Evolutionary conservation across 2,888 invertebrate genomes (phyloP).

Genomic region (Hetaerina titia): DNA sequence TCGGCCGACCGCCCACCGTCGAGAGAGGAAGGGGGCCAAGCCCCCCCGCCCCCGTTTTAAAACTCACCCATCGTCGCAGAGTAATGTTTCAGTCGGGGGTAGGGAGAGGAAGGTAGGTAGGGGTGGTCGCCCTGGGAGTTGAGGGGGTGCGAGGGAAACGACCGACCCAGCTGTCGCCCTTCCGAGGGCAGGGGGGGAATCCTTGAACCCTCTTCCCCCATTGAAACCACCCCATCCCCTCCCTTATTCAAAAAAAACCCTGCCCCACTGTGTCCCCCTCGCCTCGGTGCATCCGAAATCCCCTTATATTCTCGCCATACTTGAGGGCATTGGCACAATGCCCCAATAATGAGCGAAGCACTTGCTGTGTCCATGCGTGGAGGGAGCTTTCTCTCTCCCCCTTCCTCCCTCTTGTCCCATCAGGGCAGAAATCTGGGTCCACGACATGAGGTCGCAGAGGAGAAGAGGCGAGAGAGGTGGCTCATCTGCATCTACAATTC

Average conservation of each 20-base stretch:
- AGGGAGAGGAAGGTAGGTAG: not conserved
- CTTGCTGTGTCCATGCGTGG: not conserved
- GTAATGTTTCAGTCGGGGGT: slow-evolving; percentile 46
- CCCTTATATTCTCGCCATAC: slow-evolving; percentile 36
- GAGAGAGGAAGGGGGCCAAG: too few species aligned
- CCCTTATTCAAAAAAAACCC: slow-evolving; percentile 42
- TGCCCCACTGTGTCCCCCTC: not conserved
- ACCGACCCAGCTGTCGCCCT: slow-evolving; percentile 52
- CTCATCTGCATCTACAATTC: too few species aligned
- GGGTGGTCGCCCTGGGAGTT: not conserved
- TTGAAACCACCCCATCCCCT: not conserved
- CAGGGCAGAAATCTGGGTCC: not conserved
- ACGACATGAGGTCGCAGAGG: not conserved
- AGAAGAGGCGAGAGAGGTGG: not conserved
- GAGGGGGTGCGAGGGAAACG: not conserved
- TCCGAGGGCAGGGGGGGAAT: not conserved
- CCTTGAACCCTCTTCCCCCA: not conserved
- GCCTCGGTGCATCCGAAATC: not conserved
- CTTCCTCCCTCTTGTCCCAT: not conserved
- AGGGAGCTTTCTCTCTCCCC: not conserved
- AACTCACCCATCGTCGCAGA: slow-evolving; percentile 17
- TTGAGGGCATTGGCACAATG: slow-evolving; percentile 63
- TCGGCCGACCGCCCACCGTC: not conserved
- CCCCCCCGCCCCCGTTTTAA: not conserved
- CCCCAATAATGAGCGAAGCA: slow-evolving; percentile 53